phyloP scores from a whole-genome alignment of 2,113 vertebrate species.

The Merops nubicus region DNA sequence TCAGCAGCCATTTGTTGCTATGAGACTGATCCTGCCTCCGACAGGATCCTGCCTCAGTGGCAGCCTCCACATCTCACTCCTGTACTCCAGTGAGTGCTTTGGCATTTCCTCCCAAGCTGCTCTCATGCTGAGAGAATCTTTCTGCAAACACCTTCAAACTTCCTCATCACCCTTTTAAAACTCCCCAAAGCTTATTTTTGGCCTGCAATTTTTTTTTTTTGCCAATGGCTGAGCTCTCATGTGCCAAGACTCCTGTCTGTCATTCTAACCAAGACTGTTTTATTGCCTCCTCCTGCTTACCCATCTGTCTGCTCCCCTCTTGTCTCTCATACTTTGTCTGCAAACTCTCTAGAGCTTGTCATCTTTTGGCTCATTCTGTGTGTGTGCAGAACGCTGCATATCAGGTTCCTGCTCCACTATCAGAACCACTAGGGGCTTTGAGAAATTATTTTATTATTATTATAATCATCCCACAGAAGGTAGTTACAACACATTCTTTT shows the following conservation, averaged over 20 bases:
- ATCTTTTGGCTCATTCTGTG: background rate
- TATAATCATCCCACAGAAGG: background rate
- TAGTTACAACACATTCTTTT: background rate
- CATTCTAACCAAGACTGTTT: background rate
- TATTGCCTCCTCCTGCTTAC: background rate
- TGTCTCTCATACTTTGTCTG: background rate
- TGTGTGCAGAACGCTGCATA: background rate
- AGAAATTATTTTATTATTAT: background rate
- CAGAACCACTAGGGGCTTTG: background rate
- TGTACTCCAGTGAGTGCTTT: background rate
- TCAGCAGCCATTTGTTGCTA: constrained; percentile 2
- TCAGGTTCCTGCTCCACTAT: background rate
- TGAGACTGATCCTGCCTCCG: background rate
- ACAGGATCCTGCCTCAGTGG: background rate
- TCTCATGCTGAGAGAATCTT: background rate
- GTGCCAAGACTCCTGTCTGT: background rate
- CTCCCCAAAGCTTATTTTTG: background rate
- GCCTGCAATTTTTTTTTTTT: background rate
- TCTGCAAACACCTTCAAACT: background rate
- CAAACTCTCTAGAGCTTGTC: background rate
- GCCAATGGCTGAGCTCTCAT: background rate
- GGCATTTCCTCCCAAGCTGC: background rate
- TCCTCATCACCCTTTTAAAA: background rate
- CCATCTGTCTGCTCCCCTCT: background rate
- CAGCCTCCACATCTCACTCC: background rate